phyloP scores from a whole-genome alignment of 2,888 invertebrate species.

The Syritta pipiens region DNA sequence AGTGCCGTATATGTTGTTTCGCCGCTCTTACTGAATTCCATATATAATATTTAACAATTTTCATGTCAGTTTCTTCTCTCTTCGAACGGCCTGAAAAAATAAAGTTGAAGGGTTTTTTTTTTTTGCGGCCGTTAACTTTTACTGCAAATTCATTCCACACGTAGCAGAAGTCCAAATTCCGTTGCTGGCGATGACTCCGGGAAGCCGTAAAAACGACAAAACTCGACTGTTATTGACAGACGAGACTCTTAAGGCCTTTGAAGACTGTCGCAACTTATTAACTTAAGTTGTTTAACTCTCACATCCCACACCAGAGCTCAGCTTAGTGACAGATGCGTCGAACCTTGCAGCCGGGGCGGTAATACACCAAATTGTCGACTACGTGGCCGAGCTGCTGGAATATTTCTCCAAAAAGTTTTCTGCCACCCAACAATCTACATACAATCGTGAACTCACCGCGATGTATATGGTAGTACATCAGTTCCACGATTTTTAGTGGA shows the following conservation, averaged over 20 bases:
- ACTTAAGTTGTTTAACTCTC: conserved; percentile 13
- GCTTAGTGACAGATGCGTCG: conserved; percentile 19
- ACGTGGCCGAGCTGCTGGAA: not conserved
- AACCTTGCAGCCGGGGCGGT: conserved; percentile 21
- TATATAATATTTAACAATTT: too few relatives aligned
- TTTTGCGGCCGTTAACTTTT: conserved; percentile 27
- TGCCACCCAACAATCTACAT: conserved; percentile 18
- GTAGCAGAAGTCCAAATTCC: conserved; percentile 9
- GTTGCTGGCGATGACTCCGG: not conserved
- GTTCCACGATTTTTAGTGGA: conserved; percentile 22
- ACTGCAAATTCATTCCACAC: conserved; percentile 23
- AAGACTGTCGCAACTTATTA: not conserved
- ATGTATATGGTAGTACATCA: conserved; percentile 7
- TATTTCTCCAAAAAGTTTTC: conserved; percentile 20
- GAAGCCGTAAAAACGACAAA: conserved; percentile 19
- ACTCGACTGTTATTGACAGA: conserved; percentile 8
- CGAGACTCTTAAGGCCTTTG: not conserved
- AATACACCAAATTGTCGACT: conserved; percentile 12
- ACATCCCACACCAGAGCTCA: conserved; percentile 13
- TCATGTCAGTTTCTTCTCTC: conserved; percentile 17
- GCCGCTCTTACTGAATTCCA: too few relatives aligned
- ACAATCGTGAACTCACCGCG: conserved; percentile 11
- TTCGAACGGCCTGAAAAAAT: conserved; percentile 7
- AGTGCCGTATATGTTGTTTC: not conserved
- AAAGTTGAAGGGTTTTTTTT: conserved; percentile 28